These are phyloP conservation scores for Lepidurus apus DNA, from an alignment of 1,140 invertebrate species.

Conservation along the genomic window DNA sequence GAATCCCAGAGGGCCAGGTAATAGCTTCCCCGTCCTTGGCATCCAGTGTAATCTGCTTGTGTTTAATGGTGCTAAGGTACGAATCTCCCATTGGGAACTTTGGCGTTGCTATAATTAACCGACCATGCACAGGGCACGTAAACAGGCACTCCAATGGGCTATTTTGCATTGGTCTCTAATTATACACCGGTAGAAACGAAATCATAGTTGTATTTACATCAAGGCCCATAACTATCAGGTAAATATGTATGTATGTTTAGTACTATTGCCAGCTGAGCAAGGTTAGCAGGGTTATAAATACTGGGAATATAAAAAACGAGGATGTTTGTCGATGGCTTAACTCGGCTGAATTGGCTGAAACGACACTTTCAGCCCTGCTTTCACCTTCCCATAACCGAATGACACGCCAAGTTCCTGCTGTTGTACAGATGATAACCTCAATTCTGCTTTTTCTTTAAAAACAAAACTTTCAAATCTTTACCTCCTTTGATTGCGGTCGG, in stretches of 20 bases:
- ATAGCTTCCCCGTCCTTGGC: too few species aligned
- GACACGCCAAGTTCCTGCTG: not conserved
- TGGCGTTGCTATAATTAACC: too few species aligned
- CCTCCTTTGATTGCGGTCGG: not conserved
- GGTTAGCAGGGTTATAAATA: not conserved
- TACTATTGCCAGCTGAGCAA: not conserved
- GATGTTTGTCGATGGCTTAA: not conserved
- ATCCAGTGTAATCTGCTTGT: too few species aligned
- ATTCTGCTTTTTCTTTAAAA: not conserved
- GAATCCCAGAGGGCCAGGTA: too few species aligned
- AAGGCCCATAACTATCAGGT: not conserved
- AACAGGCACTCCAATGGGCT: too few species aligned
- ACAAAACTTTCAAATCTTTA: not conserved
- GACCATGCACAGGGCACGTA: too few species aligned
- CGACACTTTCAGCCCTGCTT: not conserved
- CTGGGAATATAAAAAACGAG: not conserved
- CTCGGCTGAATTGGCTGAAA: not conserved
- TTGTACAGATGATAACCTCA: not conserved
- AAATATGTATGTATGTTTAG: not conserved
- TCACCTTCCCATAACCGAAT: slow-evolving; percentile 10
- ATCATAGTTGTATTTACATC: not conserved
- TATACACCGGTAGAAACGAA: too few species aligned
- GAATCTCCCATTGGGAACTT: too few species aligned
- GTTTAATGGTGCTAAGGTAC: too few species aligned
- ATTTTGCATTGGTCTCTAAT: too few species aligned